These are phyloP conservation scores for Steatornis caripensis DNA, from an alignment of 2,113 vertebrate genomes.

Conservation along the genomic window DNA sequence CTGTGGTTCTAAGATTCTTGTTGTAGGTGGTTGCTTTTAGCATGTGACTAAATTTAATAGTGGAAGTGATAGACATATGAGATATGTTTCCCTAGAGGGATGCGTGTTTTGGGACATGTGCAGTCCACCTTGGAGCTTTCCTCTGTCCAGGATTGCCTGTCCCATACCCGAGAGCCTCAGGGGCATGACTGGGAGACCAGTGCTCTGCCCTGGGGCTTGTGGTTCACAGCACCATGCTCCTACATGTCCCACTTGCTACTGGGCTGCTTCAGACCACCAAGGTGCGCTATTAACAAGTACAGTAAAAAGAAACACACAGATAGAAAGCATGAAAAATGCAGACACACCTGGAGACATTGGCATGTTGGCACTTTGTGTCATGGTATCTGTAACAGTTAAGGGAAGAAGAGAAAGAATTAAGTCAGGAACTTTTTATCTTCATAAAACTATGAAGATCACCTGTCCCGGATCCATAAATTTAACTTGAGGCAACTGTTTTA, in stretches of 20 bases:
- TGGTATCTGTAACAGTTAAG: rapidly evolving
- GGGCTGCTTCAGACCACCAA: not conserved
- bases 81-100: not conserved
- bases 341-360: not conserved
- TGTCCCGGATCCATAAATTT: not conserved
- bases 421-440: not conserved
- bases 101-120: not conserved
- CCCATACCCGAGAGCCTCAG: too few relatives aligned
- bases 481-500: not conserved
- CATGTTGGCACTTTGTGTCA: not conserved
- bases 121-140: not conserved
- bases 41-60: not conserved
- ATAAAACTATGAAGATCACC: too few relatives aligned
- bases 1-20: not conserved
- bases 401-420: not conserved
- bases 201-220: not conserved
- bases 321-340: not conserved
- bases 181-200: not conserved
- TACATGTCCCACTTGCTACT: too few relatives aligned
- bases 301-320: not conserved
- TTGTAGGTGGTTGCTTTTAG: not conserved
- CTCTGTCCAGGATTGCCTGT: too few relatives aligned
- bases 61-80: not conserved
- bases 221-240: not conserved
- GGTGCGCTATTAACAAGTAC: not conserved